Evolutionary conservation across 2,888 invertebrate species (phyloP).

Genomic region (Griposia aprilina): DNA sequence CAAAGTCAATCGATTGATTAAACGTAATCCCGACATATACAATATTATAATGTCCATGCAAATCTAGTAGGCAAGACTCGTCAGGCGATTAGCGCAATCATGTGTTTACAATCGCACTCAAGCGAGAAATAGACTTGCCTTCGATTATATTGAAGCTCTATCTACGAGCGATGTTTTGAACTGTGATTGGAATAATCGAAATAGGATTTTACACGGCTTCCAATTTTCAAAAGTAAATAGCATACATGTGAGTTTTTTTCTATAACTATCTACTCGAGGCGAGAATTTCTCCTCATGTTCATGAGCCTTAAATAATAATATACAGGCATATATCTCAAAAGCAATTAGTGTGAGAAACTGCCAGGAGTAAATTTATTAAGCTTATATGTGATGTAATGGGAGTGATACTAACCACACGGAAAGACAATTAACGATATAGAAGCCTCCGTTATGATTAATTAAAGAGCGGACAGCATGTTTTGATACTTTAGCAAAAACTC

Average conservation of each 20-base stretch:
- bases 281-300: not conserved
- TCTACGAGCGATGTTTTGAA: not conserved
- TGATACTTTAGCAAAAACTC: slow-evolving; percentile 23
- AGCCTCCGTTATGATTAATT: slow-evolving; percentile 32
- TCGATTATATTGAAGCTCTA: not conserved
- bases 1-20: too few relatives aligned
- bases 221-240: not conserved
- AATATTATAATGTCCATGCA: not conserved
- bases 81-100: too few relatives aligned
- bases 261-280: not conserved
- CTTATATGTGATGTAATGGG: slow-evolving; percentile 5
- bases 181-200: not conserved
- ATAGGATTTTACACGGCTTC: not conserved
- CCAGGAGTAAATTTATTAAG: slow-evolving; percentile 18
- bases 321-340: slow-evolving; percentile 19
- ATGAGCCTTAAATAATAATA: slow-evolving; percentile 6
- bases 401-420: slow-evolving; percentile 30
- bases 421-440: slow-evolving; percentile 17
- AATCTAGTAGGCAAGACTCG: too few relatives aligned
- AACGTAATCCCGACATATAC: too few relatives aligned
- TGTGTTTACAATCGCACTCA: not conserved
- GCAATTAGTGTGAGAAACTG: slow-evolving; percentile 18
- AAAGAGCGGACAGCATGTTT: not conserved
- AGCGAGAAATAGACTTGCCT: not conserved
- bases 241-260: not conserved